These are phyloP conservation scores for Trissolcus japonicus DNA, from an alignment of 2,888 invertebrate species.

Conservation along the genomic window DNA sequence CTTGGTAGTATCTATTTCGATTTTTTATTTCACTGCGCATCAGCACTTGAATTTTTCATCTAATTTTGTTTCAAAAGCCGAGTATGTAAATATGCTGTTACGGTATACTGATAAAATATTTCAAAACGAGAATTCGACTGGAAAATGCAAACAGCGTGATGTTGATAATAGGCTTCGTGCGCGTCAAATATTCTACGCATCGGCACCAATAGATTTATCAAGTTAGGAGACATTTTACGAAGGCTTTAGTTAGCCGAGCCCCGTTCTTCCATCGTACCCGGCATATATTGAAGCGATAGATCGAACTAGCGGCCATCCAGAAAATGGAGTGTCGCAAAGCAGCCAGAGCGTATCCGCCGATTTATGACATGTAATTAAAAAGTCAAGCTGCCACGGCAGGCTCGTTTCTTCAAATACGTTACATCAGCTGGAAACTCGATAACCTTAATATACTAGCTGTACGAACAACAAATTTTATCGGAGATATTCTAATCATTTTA, in stretches of 20 bases:
- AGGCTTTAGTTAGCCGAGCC: slow-evolving; percentile 54
- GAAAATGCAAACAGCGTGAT: slow-evolving; percentile 10
- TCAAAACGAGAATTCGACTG: neutral
- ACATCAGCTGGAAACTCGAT: slow-evolving; percentile 64
- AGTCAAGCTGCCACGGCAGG: slow-evolving; percentile 65
- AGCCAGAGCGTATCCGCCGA: slow-evolving; percentile 70
- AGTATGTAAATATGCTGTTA: neutral
- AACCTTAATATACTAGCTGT: slow-evolving; percentile 58
- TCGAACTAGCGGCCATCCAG: slow-evolving; percentile 71
- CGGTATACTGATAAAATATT: slow-evolving; percentile 5
- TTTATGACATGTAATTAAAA: slow-evolving; percentile 74
- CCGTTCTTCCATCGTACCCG: slow-evolving; percentile 39
- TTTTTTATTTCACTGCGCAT: too few relatives aligned
- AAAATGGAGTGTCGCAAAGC: slow-evolving; percentile 71
- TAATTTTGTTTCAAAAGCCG: too few relatives aligned
- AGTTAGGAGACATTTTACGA: slow-evolving; percentile 67
- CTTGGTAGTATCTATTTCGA: too few relatives aligned
- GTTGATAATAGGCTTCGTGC: slow-evolving; percentile 35
- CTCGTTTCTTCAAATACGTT: slow-evolving; percentile 62
- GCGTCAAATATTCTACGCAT: slow-evolving; percentile 55
- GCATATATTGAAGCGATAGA: slow-evolving; percentile 62
- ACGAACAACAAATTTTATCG: slow-evolving; percentile 50
- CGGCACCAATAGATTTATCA: slow-evolving; percentile 65
- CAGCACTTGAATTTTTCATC: too few relatives aligned
- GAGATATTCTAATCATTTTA: too few relatives aligned